These are phyloP conservation scores for Smittia sp. DNA, from an alignment of 2,888 invertebrate genomes.

Conservation along the genomic window DNA sequence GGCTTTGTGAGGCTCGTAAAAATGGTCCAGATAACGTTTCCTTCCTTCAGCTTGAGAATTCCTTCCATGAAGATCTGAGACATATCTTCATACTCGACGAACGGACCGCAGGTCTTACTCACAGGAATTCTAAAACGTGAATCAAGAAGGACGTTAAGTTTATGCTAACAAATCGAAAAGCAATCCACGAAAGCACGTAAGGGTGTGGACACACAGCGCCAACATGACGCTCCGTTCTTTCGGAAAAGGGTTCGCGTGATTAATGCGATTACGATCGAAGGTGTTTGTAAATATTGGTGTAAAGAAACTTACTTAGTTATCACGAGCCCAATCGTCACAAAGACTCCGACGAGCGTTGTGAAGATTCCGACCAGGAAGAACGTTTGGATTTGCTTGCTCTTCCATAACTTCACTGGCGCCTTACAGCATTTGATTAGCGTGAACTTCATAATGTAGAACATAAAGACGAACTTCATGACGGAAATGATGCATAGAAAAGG, in stretches of 20 bases:
- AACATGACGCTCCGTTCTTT: slow-evolving; percentile 28
- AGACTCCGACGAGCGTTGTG: slow-evolving; percentile 61
- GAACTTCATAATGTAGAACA: slow-evolving; percentile 60
- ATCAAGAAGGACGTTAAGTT: background rate
- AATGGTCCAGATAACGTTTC: slow-evolving; percentile 53
- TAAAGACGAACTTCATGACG: slow-evolving; percentile 65
- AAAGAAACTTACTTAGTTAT: slow-evolving; percentile 58
- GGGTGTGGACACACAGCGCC: slow-evolving; percentile 5
- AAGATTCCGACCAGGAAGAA: slow-evolving; percentile 68
- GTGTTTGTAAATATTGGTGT: background rate
- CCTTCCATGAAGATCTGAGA: slow-evolving; percentile 60
- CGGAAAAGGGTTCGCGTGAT: background rate
- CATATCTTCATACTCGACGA: slow-evolving; percentile 57
- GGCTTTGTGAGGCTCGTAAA: slow-evolving; percentile 59
- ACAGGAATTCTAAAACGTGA: slow-evolving; percentile 56
- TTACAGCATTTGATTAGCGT: slow-evolving; percentile 58
- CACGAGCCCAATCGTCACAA: slow-evolving; percentile 63
- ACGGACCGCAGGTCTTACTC: slow-evolving; percentile 63
- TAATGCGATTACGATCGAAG: background rate
- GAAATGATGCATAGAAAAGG: slow-evolving; percentile 66
- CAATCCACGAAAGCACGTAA: slow-evolving; percentile 26
- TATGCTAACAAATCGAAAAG: slow-evolving; percentile 23
- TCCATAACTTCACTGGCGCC: slow-evolving; percentile 65
- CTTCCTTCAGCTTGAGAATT: slow-evolving; percentile 56
- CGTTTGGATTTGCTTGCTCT: slow-evolving; percentile 59